Percentiles rank a stretch among this genome's conserved stretches.
Conservation (phyloP, 2,888 invertebrate genomes). For the Epiblema foenella region DNA sequence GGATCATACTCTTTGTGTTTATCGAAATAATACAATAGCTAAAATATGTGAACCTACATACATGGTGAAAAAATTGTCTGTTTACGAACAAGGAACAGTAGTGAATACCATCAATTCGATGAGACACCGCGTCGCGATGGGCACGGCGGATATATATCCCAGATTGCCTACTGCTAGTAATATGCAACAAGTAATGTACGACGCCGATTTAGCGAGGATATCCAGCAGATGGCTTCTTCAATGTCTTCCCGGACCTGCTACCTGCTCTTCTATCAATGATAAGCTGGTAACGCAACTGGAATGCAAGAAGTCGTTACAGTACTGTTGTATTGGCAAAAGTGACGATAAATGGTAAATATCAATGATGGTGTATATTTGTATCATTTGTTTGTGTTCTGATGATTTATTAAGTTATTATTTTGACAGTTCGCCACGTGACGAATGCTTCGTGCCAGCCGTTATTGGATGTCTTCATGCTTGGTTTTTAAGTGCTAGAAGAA, state of each 20-base stretch:
- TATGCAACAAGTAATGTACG: conserved; percentile 76
- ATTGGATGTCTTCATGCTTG: conserved; percentile 75
- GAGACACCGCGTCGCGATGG: conserved; percentile 73
- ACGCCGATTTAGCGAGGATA: conserved; percentile 72
- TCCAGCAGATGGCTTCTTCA: conserved; percentile 71
- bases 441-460: conserved; percentile 69
- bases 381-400: background rate
- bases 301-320: conserved; percentile 65
- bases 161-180: conserved; percentile 72
- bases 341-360: conserved; percentile 56
- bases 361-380: background rate
- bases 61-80: conserved; percentile 54
- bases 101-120: conserved; percentile 74
- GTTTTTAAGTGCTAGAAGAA: conserved; percentile 67
- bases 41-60: conserved; percentile 63
- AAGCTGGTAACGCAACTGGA: conserved; percentile 70
- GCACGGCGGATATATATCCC: conserved; percentile 58
- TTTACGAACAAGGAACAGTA: conserved; percentile 61
- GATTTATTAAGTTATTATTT: conserved; percentile 16
- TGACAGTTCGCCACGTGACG: conserved; percentile 67
- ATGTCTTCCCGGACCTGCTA: conserved; percentile 74
- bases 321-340: background rate
- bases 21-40: conserved; percentile 57
- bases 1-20: conserved; percentile 77
- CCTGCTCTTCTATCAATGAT: conserved; percentile 71